A percentile compares a stretch with the other conserved stretches of the same genome.
These are phyloP conservation scores for Drosophila arizonae DNA, from an alignment of 1,140 invertebrate species.

Conservation along the genomic window DNA sequence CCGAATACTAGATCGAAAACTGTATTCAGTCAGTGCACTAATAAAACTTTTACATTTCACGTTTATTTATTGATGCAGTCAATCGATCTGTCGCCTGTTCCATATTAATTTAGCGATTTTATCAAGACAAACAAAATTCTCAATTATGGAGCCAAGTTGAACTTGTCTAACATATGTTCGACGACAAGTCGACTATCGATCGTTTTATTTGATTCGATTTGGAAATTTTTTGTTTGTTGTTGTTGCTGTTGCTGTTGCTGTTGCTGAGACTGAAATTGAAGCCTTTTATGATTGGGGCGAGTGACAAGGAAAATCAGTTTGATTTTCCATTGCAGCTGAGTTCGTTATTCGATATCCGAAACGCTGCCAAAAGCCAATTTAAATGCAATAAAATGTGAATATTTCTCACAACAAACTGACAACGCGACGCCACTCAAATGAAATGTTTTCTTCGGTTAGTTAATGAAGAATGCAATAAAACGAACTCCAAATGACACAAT, in stretches of 20 bases:
- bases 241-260: no score
- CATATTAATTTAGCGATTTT: constrained; percentile 70
- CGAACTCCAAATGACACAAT: constrained; percentile 68
- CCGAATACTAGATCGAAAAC: constrained; percentile 26
- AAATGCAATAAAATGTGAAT: constrained; percentile 71
- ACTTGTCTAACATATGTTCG: constrained; percentile 64
- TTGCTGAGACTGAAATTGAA: constrained; percentile 59
- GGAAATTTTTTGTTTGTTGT: neutral
- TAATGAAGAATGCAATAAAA: constrained; percentile 76
- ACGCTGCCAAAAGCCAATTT: constrained; percentile 72
- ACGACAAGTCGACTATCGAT: neutral
- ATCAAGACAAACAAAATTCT: constrained; percentile 59
- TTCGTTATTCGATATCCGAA: constrained; percentile 71
- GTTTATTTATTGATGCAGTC: constrained; percentile 47
- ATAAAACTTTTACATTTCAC: constrained; percentile 70
- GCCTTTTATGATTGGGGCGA: constrained; percentile 46
- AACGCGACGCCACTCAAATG: constrained; percentile 44
- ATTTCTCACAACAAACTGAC: constrained; percentile 64
- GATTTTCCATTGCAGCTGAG: constrained; percentile 58
- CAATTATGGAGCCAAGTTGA: constrained; percentile 39
- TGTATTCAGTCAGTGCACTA: constrained; percentile 26
- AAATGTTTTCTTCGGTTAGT: constrained; percentile 73
- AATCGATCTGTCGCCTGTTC: constrained; percentile 9
- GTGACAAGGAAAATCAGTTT: constrained; percentile 51
- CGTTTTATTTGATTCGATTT: constrained; percentile 19